Base-by-base conservation (phyloP, 2,113 vertebrate genomes). In the Thomomys bottae region DNA sequence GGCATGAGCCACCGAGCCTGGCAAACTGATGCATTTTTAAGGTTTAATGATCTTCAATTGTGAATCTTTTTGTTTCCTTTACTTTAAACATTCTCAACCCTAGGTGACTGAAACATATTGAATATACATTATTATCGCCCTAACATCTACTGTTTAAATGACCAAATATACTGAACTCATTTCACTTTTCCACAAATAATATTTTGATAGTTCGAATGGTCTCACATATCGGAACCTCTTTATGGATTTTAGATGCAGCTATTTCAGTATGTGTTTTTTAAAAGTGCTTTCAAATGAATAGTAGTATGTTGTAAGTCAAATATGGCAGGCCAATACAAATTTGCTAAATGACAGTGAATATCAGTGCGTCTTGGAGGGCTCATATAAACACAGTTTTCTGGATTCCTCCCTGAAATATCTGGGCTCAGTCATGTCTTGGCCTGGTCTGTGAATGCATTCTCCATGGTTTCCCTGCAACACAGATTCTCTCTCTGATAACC, bases 11-110 rank as follows among this genome's bases (percentile, higher is more conserved):
- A n/a, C n/a, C n/a, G n/a, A n/a, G n/a, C n/a, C n/a, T n/a, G n/a
- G n/a, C n/a, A 96, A 96, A 96, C 70, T 87, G 57, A 57, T 93
- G 17, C 30, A 45, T 88, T 85, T 94, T 96, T 88, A 89, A 89
- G 89, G 72, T 91, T 85, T 92, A 83, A 49, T 93, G 8, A 84
- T 82, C 81, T 95, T 82, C 64, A 84, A n/a, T 75, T 89, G 30
- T 34, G 20, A 87, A 91, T 73, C 36, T 70, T 6, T 78, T 64
- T 82, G 28, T 84, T 92, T 83, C 30, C 75, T 86, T 91, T 7
- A 70, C 15, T 82, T 93, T 66, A 80, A 85, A 61, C 34, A 36
- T 76, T 40, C 57, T 42, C 78, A 86, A 64, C 9, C 73, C 87
- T 40, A 64, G 42, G 40, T 76, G 7, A 70, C 42, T 81, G 30